Percentiles rank a stretch among this genome's conserved stretches.
These are phyloP conservation scores for Gymnosoma rotundatum DNA, from an alignment of 2,888 invertebrate genomes.

Conservation along the genomic window DNA sequence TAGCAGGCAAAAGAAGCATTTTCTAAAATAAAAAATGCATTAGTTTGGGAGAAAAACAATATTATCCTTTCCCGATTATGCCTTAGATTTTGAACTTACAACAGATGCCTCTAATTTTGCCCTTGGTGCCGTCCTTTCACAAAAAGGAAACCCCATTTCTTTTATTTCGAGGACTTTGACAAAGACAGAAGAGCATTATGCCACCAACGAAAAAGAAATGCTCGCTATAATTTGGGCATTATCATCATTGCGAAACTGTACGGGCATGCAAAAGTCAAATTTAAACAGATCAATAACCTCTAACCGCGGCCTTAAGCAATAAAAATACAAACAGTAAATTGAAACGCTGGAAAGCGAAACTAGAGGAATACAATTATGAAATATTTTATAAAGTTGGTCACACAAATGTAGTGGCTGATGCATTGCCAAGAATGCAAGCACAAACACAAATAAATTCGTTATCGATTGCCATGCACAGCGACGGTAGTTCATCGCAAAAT, in stretches of 20 bases:
- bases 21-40: not conserved
- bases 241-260: not conserved
- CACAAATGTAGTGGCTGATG: constrained; percentile 72
- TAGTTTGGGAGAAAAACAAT: not conserved
- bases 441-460: constrained; percentile 1
- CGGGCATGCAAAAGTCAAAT: not conserved
- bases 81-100: constrained; percentile 50
- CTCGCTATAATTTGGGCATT: not conserved
- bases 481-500: constrained; percentile 42
- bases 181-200: constrained; percentile 30
- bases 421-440: constrained; percentile 64
- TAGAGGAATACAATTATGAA: not conserved
- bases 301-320: too few species aligned
- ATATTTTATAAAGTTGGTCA: not conserved
- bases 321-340: not conserved
- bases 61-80: constrained; percentile 55
- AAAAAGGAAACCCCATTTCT: constrained; percentile 46
- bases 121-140: constrained; percentile 54
- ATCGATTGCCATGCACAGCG: constrained; percentile 7
- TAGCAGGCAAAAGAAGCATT: too few species aligned
- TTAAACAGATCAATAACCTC: not conserved
- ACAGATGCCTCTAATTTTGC: constrained; percentile 62
- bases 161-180: constrained; percentile 46
- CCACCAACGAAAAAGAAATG: constrained; percentile 6
- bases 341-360: not conserved